These are phyloP conservation scores for Mastomys natalensis DNA, from an alignment of 2,113 vertebrate species.

Conservation along the genomic window DNA sequence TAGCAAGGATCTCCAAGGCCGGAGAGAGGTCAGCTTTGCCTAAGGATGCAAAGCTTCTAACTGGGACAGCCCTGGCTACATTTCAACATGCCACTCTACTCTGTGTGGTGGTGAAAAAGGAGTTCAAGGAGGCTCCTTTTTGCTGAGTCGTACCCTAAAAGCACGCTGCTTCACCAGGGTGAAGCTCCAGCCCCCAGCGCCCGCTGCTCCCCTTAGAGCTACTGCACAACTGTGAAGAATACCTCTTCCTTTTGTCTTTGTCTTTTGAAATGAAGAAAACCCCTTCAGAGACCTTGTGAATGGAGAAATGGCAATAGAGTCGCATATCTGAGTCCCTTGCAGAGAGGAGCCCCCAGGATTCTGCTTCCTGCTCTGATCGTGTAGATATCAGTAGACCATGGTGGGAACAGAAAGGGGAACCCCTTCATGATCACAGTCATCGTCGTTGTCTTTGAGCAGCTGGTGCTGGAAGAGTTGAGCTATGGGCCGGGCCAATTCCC, in stretches of 20 bases:
- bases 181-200: not conserved
- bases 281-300: not conserved
- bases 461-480: conserved; percentile 5
- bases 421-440: conserved; percentile 9
- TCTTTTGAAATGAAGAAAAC: conserved; percentile 9
- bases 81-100: not conserved
- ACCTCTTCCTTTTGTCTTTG: conserved; percentile 59
- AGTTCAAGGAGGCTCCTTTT: not conserved
- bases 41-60: not conserved
- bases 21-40: not conserved
- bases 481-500: not conserved
- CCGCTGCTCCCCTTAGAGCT: conserved; percentile 1
- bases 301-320: not conserved
- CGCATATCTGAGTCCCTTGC: not conserved
- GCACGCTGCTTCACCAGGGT: not conserved
- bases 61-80: not conserved
- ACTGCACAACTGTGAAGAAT: not conserved
- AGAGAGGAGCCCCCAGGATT: not conserved
- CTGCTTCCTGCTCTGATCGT: not conserved
- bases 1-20: not conserved
- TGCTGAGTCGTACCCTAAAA: not conserved
- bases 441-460: conserved; percentile 17
- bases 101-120: not conserved
- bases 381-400: not conserved
- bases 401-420: not conserved